These are phyloP conservation scores for Callithrix jacchus DNA, from an alignment of 2,113 vertebrate genomes.

Conservation along the genomic window DNA sequence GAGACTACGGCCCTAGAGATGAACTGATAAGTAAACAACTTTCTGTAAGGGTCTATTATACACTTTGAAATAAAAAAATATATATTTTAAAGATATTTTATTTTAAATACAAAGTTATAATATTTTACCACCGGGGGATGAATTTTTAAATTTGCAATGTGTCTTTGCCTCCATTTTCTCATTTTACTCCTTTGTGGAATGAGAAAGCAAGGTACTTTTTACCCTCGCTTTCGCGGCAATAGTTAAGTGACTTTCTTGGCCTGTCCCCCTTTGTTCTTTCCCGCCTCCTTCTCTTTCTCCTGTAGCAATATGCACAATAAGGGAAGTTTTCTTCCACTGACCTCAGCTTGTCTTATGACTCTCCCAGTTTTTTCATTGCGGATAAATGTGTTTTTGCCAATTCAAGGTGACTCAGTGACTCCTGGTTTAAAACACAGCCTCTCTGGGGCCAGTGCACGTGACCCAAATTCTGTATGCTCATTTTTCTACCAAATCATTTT, in stretches of 20 bases:
- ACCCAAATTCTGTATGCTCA: neutral
- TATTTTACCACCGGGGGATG: neutral
- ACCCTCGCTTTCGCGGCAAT: rapidly evolving
- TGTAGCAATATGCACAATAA: rapidly evolving
- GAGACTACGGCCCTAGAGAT: neutral
- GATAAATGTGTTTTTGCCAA: neutral
- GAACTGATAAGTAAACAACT: neutral
- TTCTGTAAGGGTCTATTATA: neutral
- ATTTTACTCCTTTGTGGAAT: neutral
- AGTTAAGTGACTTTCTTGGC: neutral
- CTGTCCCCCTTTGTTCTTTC: rapidly evolving
- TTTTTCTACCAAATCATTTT: neutral
- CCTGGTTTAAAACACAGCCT: neutral
- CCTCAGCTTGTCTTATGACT: neutral
- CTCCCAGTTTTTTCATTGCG: rapidly evolving
- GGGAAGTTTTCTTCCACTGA: neutral
- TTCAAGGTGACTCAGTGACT: neutral
- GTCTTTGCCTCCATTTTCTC: neutral
- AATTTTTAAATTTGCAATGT: neutral
- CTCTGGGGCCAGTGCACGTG: neutral
- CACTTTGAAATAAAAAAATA: neutral
- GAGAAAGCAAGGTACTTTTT: neutral
- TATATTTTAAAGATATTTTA: neutral
- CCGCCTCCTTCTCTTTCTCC: neutral
- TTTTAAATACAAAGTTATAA: neutral